Conservation (phyloP, 2,888 invertebrate species). For the Elysia crispata region DNA sequence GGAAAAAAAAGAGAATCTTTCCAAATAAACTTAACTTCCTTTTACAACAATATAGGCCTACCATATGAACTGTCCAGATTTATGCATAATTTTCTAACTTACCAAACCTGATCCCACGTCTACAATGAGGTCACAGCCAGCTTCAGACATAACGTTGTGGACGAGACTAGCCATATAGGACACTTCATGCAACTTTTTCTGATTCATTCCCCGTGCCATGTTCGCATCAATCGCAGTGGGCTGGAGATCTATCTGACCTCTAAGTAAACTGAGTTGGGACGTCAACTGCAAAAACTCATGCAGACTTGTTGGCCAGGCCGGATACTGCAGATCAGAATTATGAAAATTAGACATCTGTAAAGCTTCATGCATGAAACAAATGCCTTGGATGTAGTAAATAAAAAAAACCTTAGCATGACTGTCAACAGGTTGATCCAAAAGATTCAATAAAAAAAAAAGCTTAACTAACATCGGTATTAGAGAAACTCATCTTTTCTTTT, state of each 20-base stretch:
- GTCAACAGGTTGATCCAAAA: no score
- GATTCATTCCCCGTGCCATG: slow-evolving; percentile 68
- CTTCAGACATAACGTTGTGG: slow-evolving; percentile 56
- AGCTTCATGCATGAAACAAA: no score
- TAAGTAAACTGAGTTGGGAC: slow-evolving; percentile 3
- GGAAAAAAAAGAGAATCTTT: no score
- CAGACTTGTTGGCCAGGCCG: slow-evolving; percentile 38
- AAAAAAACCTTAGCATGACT: no score
- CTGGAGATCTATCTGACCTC: slow-evolving; percentile 14
- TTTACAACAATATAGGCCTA: no score
- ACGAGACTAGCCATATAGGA: slow-evolving; percentile 68
- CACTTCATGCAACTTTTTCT: slow-evolving; percentile 75
- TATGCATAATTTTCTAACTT: slow-evolving; percentile 52
- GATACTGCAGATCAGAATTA: slow-evolving; percentile 29
- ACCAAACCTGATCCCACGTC: slow-evolving; percentile 75
- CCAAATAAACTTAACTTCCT: no score
- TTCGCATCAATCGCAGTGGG: slow-evolving; percentile 47
- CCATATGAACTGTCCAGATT: no score
- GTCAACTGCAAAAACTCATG: slow-evolving; percentile 35
- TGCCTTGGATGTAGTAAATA: no score
- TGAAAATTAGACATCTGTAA: not conserved
- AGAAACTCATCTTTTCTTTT: no score
- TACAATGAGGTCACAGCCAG: slow-evolving; percentile 62
- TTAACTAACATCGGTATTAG: no score
- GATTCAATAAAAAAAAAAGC: no score